A percentile compares a stretch with the other conserved stretches of the same genome.
Evolutionary conservation across 2,888 invertebrate species (phyloP).

Genomic region (Cephus rjabovi): DNA sequence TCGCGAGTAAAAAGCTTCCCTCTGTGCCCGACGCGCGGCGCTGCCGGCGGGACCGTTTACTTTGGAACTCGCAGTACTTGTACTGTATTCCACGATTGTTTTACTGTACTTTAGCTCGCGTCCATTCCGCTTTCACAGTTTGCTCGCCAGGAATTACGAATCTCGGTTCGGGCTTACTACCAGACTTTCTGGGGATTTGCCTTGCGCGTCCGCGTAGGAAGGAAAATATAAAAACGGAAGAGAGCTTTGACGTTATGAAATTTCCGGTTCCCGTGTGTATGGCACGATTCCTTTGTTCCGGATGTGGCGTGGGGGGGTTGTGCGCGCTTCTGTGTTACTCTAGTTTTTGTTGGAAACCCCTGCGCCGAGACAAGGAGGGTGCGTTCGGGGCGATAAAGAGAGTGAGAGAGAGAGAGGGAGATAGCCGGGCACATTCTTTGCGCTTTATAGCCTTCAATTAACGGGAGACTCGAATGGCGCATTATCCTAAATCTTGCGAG

Average conservation of each 20-base stretch:
- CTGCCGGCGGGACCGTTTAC: neutral
- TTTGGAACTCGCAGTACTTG: neutral
- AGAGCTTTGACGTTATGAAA: neutral
- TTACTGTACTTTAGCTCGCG: neutral
- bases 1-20: neutral
- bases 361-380: neutral
- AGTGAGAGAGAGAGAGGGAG: neutral
- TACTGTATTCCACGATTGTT: neutral
- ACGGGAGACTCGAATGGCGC: conserved; percentile 6
- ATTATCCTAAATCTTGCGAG: conserved; percentile 15
- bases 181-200: neutral
- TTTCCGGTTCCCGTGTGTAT: neutral
- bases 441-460: conserved; percentile 19
- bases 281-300: conserved; percentile 11
- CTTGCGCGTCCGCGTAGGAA: neutral
- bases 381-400: neutral
- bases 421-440: conserved; percentile 9
- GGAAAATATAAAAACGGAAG: neutral
- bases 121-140: neutral
- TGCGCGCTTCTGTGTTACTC: conserved; percentile 12
- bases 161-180: neutral
- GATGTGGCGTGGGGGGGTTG: conserved; percentile 11
- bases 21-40: neutral
- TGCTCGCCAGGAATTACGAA: neutral
- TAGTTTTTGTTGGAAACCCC: conserved; percentile 19